Evolutionary conservation across 2,797 vertebrate species (phyloP).

Genomic region (Schizopygopsis malacanthus): DNA sequence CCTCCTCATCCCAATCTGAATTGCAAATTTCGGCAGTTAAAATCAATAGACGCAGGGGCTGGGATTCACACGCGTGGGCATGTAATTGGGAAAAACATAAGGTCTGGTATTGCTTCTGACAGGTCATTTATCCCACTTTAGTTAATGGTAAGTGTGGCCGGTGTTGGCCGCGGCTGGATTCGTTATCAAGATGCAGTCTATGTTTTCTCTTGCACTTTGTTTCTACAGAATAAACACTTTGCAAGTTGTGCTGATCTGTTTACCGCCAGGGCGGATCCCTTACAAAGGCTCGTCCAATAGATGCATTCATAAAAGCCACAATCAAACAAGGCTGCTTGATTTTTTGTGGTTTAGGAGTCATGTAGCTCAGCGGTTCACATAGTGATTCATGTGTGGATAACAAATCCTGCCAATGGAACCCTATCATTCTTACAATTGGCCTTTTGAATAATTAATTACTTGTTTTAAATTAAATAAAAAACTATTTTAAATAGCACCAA

Average conservation of each 20-base stretch:
- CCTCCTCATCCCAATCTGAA: conserved; percentile 59
- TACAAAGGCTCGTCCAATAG: background rate
- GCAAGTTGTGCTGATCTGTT: background rate
- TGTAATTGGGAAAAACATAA: conserved; percentile 92
- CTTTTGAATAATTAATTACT: background rate
- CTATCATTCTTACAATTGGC: background rate
- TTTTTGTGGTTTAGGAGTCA: background rate
- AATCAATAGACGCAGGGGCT: conserved; percentile 57
- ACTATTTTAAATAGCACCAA: background rate
- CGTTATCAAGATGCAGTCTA: conserved; percentile 72
- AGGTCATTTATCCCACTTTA: conserved; percentile 97
- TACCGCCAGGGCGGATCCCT: background rate
- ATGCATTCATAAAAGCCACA: background rate
- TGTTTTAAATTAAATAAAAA: too few species aligned
- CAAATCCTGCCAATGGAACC: background rate
- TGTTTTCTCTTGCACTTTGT: conserved; percentile 16
- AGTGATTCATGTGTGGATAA: background rate
- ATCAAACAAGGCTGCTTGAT: background rate
- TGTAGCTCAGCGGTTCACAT: background rate
- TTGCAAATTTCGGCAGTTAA: conserved; percentile 67
- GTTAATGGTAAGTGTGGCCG: conserved; percentile 84
- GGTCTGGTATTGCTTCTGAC: conserved; percentile 87
- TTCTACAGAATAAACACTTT: conserved; percentile 32
- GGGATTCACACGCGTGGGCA: conserved; percentile 33
- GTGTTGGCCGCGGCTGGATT: conserved; percentile 82